A percentile compares a stretch with the other conserved stretches of the same genome.
These are phyloP conservation scores for Oreochromis tanganicae DNA, from an alignment of 2,113 vertebrate species.

Conservation along the genomic window DNA sequence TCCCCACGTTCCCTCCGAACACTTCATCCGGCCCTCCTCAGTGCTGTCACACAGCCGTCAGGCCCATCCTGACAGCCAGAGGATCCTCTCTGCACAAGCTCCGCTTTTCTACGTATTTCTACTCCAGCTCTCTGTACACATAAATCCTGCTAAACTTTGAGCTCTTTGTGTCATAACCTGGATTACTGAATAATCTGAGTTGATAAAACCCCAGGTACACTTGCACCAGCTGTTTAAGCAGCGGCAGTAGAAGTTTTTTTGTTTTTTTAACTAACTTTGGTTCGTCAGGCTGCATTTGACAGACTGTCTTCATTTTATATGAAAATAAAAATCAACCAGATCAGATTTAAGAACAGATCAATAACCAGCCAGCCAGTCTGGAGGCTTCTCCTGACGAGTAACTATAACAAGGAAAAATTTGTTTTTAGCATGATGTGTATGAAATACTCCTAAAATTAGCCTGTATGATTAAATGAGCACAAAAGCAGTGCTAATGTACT, in stretches of 20 bases:
- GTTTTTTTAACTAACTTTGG: neutral
- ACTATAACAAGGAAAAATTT: neutral
- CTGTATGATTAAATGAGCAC: neutral
- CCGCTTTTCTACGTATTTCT: neutral
- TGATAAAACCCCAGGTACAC: neutral
- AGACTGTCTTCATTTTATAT: neutral
- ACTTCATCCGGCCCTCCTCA: neutral
- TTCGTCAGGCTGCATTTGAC: neutral
- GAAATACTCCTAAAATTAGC: neutral
- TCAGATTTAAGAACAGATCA: neutral
- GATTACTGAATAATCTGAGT: neutral
- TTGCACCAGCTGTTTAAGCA: neutral
- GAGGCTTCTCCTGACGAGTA: neutral
- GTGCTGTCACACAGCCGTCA: neutral
- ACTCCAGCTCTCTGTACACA: neutral
- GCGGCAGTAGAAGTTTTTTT: neutral
- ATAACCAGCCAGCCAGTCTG: neutral
- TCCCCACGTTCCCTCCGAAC: constrained; percentile 19
- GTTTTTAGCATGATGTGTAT: neutral
- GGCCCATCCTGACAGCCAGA: neutral
- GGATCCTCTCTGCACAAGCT: neutral
- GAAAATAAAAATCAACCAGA: neutral
- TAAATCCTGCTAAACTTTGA: neutral
- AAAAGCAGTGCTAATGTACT: neutral
- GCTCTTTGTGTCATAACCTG: neutral